A percentile compares a stretch with the other conserved stretches of the same genome.
Evolutionary conservation across 2,113 vertebrate species (phyloP).

Genomic region (Oophaga pumilio): DNA sequence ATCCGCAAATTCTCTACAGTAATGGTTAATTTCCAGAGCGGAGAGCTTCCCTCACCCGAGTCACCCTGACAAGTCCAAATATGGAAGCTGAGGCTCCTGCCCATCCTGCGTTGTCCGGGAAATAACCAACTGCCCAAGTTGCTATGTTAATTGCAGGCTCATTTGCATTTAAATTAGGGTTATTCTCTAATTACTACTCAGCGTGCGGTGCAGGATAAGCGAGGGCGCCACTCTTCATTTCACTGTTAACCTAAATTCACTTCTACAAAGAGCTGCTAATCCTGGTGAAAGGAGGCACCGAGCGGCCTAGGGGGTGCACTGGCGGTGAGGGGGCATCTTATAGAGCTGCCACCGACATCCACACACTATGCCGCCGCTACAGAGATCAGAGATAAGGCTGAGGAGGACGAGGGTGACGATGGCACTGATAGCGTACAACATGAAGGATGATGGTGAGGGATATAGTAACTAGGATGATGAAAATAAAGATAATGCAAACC

Average conservation of each 20-base stretch:
- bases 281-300: not conserved
- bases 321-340: not conserved
- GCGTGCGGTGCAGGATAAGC: slow-evolving; percentile 34
- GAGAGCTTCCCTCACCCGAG: slow-evolving; percentile 12
- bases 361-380: not conserved
- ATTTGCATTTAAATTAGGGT: slow-evolving; percentile 58
- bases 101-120: slow-evolving; percentile 31
- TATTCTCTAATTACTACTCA: slow-evolving; percentile 56
- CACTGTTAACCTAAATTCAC: slow-evolving; percentile 52
- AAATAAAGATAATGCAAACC: not conserved
- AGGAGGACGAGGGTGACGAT: not conserved
- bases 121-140: slow-evolving; percentile 27
- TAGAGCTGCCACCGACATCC: not conserved
- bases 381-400: not conserved
- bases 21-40: slow-evolving; percentile 42
- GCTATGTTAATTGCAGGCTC: slow-evolving; percentile 56
- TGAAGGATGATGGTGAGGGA: not conserved
- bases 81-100: not conserved
- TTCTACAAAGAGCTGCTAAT: slow-evolving; percentile 24
- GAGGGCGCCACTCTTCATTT: slow-evolving; percentile 38
- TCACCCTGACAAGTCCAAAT: slow-evolving; percentile 40
- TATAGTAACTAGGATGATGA: not conserved
- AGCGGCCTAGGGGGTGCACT: not conserved
- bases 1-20: not conserved
- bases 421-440: not conserved